Base-by-base conservation (phyloP, 1,140 invertebrate species). In the Heliconius eleuchia region DNA sequence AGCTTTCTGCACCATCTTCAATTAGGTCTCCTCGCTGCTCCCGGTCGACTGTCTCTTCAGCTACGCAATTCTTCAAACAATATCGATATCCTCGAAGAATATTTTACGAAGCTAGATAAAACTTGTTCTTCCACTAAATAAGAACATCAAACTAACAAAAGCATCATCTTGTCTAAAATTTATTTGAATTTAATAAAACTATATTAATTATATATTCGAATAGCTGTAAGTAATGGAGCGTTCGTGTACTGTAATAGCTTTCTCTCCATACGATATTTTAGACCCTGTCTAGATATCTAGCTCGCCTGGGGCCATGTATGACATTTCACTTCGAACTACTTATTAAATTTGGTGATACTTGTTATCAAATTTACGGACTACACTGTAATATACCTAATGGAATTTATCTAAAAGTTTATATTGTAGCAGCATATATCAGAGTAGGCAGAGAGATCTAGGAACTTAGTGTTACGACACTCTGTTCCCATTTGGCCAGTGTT, bases 191-290 rank as follows among this genome's bases (percentile, higher is more conserved):
- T 30, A 18, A 66, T 66, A 66, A n/a, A 66, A 30, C 3, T 66
- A 66, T 66, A 16, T 66, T 66, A 66, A 66, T 66, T 16, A 66
- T 27, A 66, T 13, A 66, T 66, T 66, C 27, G 27, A 66, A 66
- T 30, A 16, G 19, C 30, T 23, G 27, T 66, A 13, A 66, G 27
- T 66, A 66, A 66, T 71, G 46, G 42, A 42, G n/a, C 70, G 42
- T 71, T 77, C 70, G 76, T 46, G 76, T 37, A 72, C 66, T 77
- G 27, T 23, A 23, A n/a, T 71, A 66, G 72, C 76, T 77, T 77
- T 77, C 76, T 72, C 76, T 77, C 23, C 13, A 30, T 34, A 66
- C 70, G 60, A 27, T 66, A 66, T 66, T 66, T 66, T 39, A 77
- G 76, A 77, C 76, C 42, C 11, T 18, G 70, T 77, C 76, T 77